phyloP scores from a whole-genome alignment of 2,888 invertebrate species.

The Lymantria monacha region DNA sequence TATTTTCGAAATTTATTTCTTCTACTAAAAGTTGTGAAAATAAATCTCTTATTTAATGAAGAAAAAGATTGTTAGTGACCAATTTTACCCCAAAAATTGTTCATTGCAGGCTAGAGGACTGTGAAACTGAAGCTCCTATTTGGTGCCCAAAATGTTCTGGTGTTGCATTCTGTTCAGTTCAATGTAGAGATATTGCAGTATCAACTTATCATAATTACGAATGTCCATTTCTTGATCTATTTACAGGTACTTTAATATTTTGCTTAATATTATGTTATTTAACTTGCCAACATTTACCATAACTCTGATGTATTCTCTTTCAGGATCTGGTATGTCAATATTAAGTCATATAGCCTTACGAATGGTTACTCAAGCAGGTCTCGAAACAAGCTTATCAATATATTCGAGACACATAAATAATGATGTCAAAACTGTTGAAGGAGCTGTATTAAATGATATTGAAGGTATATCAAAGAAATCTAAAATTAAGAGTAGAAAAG shows the following conservation, averaged over 20 bases:
- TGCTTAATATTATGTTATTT: not conserved
- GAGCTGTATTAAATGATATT: conserved; percentile 58
- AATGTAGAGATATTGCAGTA: conserved; percentile 85
- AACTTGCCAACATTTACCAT: not conserved
- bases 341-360: conserved; percentile 88
- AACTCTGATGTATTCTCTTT: not conserved
- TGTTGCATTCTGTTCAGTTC: conserved; percentile 87
- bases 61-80: too few species aligned
- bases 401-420: conserved; percentile 65
- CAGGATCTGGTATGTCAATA: conserved; percentile 91
- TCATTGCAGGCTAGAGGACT: conserved; percentile 51
- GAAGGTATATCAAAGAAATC: conserved; percentile 66
- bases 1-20: too few species aligned
- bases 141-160: conserved; percentile 89
- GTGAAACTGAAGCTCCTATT: conserved; percentile 80
- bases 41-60: too few species aligned
- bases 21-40: too few species aligned
- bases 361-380: conserved; percentile 87
- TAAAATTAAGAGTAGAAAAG: conserved; percentile 69
- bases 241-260: conserved; percentile 82
- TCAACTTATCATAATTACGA: conserved; percentile 88
- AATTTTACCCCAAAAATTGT: not conserved
- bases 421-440: conserved; percentile 54
- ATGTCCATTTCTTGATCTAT: conserved; percentile 87
- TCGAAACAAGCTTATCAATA: conserved; percentile 71